Base-by-base conservation (phyloP, 2,113 vertebrate species). In the Centropristis striata region DNA sequence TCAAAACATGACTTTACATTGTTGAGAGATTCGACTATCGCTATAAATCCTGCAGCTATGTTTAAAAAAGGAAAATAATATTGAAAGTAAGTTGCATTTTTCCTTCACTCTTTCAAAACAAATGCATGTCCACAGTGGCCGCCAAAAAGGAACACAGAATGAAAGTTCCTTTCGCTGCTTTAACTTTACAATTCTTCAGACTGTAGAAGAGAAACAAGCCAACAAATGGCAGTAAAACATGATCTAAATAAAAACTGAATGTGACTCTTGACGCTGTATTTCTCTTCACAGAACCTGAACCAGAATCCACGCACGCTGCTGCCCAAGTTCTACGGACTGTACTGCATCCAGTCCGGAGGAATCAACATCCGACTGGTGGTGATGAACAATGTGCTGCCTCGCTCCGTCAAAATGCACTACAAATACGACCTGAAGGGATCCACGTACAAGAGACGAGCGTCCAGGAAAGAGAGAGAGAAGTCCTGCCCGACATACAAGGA, bases 341-440 rank as follows among this genome's bases (percentile, higher is more conserved):
- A 95, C 91, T 95, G 95, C 65, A 91, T 95, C 88, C 95, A 95
- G 79, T 95, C 94, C 0, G 95, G 95, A 58, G 95, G 95, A 71
- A 95, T 95, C 77, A 95, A 95, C 90, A 95, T 95, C 75, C 91
- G 95, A 2, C 81, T 95, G 73, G 95, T 95, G 80, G 95, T 95
- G 55, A 95, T 95, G 95, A 95, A 95, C 92, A 95, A 95, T 1
- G 93, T 95, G 44, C 84, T 95, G 87, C 95, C 95, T 0, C 94
- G 95, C 44, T 94, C 93, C 0, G 80, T 95, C 75, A 94, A 92
- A 86, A 95, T 95, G 95, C 91, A 95, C 91, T 94, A 95, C 88
- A 95, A 95, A 46, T 95, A 95, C 25, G 95, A 95, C 73, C 92
- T 95, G 67, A 95, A 95, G 80, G 95, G 95, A 51, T 95, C 95